Percentiles rank a stretch among this genome's conserved stretches.
Conservation (phyloP, 2,888 invertebrate species). For the Nebria salina region DNA sequence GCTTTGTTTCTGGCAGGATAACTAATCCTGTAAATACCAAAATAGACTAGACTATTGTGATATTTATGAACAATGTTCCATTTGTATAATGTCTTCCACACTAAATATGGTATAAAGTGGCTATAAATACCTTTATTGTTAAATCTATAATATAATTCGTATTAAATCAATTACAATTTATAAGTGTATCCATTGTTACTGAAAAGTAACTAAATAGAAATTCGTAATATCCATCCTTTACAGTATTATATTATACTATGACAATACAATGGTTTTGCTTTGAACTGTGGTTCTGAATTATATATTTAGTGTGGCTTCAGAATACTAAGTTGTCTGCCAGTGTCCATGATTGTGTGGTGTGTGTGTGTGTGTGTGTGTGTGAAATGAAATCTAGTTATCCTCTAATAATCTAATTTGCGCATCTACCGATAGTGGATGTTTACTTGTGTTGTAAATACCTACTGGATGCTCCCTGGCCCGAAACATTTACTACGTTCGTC, state of each 20-base stretch:
- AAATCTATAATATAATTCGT: too few relatives aligned
- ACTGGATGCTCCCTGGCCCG: background rate
- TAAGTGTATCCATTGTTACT: too few relatives aligned
- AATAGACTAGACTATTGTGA: too few relatives aligned
- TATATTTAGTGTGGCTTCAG: background rate
- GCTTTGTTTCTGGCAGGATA: too few relatives aligned
- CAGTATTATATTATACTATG: background rate
- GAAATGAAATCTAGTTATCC: conserved; percentile 4
- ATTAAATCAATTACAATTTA: too few relatives aligned
- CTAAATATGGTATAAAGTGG: too few relatives aligned
- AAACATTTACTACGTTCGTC: background rate
- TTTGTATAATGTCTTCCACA: too few relatives aligned
- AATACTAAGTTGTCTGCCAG: background rate
- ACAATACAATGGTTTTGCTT: background rate
- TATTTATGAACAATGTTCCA: too few relatives aligned
- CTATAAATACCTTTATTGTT: too few relatives aligned
- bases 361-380: background rate
- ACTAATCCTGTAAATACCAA: too few relatives aligned
- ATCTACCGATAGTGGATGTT: background rate
- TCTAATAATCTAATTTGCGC: conserved; percentile 10
- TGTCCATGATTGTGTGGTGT: background rate
- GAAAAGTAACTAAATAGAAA: background rate
- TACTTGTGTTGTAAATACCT: background rate
- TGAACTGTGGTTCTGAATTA: background rate
- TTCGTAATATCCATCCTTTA: background rate